Conservation (phyloP, 2,113 vertebrate species). For the Rhombomys opimus region DNA sequence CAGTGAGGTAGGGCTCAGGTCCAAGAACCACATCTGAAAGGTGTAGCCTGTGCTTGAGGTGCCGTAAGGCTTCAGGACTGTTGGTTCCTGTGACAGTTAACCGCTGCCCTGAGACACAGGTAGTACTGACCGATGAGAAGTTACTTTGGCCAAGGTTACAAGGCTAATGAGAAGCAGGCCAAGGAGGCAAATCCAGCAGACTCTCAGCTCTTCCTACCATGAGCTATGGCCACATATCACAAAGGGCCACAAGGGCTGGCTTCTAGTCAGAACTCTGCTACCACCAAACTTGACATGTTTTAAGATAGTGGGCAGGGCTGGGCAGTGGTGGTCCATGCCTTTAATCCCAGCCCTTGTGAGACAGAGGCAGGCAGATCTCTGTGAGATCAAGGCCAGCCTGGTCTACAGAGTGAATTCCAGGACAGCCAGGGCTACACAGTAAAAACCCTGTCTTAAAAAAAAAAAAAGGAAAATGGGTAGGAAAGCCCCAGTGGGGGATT, state of each 20-base stretch:
- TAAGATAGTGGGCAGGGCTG: not conserved
- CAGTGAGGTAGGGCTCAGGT: not conserved
- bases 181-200: not conserved
- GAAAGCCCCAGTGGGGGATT: constrained; percentile 13
- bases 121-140: not conserved
- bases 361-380: not conserved
- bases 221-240: not conserved
- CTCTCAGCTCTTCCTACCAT: constrained; percentile 11
- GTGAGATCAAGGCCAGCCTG: not conserved
- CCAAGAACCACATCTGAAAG: not conserved
- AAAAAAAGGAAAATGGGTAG: not conserved
- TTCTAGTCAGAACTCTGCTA: constrained; percentile 23
- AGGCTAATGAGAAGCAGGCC: not conserved
- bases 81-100: not conserved
- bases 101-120: not conserved
- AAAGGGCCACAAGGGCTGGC: constrained; percentile 13
- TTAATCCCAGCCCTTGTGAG: not conserved
- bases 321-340: not conserved
- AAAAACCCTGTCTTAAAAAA: not conserved
- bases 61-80: not conserved
- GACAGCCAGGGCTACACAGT: not conserved
- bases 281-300: constrained; percentile 7
- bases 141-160: constrained; percentile 44
- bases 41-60: not conserved
- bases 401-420: not conserved